Base-by-base conservation (phyloP, 2,797 vertebrate genomes). In the Xiphorhynchus erythropygius region DNA sequence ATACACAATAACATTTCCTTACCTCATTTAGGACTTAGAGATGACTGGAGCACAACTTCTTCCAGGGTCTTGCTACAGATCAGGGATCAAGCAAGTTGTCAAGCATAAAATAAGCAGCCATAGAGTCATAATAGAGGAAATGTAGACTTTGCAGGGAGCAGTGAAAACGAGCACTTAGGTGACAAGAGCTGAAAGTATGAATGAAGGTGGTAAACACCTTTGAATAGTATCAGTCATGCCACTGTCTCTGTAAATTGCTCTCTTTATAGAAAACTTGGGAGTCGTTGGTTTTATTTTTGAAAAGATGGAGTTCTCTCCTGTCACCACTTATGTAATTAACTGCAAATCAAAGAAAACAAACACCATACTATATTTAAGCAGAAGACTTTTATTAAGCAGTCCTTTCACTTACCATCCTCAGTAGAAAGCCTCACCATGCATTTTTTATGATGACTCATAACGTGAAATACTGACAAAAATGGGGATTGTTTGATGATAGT, bases 381-480 rank as follows among this genome's bases (percentile, higher is more conserved):
- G 56, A 67, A 60, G n/a, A 32, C 19, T 89, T 89, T 55, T 49
- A 15, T 79, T 32, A 76, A 82, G n/a, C 19, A 57, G 49, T 46
- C 37, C 28, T 77, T 77, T 42, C 8, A 46, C 25, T 89, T 67
- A 57, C 5, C 24, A 87, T 12, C 19, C 35, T 55, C 30, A 2
- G 39, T 33, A 62, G 74, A 77, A 7, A 70, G 23, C 32, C 33
- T 89, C 12, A 8, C 27, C 44, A 32, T 6, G 3, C 68, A 50
- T 39, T 88, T 79, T 5, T 1, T 46, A 39, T 52, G 59, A 56
- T 50, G 62, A 81, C 25, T 16, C 35, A 13, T 35, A 42, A 22
- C 6, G 47, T 21, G n/a, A 81, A 84, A 88, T 57, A 65, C 28
- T 65, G 49, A 55, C 11, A 87, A 42, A 90, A 94, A 86, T 32